A percentile compares a stretch with the other conserved stretches of the same genome.
Evolutionary conservation across 2,797 vertebrate genomes (phyloP).

Genomic region (Peromyscus eremicus): DNA sequence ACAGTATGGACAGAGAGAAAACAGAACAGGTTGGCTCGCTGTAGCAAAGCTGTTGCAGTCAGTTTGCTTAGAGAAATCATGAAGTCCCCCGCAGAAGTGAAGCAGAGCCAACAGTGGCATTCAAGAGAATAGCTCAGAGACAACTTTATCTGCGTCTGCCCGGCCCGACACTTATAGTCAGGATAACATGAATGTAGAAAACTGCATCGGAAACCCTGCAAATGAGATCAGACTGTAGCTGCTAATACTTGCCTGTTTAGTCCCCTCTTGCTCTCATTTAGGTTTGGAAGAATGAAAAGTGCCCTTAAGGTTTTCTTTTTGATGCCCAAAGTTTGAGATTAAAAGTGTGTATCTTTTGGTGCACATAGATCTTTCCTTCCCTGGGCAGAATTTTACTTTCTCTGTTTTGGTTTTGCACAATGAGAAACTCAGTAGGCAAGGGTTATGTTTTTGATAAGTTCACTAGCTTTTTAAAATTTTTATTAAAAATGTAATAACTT

Average conservation of each 20-base stretch:
- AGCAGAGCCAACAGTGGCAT: neutral
- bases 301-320: conserved; percentile 87
- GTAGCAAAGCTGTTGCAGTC: neutral
- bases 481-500: conserved; percentile 84
- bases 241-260: conserved; percentile 60
- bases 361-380: conserved; percentile 66
- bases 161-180: conserved; percentile 1
- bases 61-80: neutral
- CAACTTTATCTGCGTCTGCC: neutral
- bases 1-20: neutral
- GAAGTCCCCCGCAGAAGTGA: neutral
- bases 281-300: conserved; percentile 79
- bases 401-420: conserved; percentile 86
- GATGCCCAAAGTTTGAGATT: conserved; percentile 68
- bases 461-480: conserved; percentile 86
- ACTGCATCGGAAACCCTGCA: conserved; percentile 51
- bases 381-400: conserved; percentile 79
- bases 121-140: neutral
- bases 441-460: conserved; percentile 86
- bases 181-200: conserved; percentile 21
- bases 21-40: neutral
- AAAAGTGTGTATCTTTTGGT: conserved; percentile 75
- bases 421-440: conserved; percentile 84
- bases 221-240: conserved; percentile 77
- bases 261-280: conserved; percentile 63